Percentiles rank a stretch among this genome's conserved stretches.
phyloP scores from a whole-genome alignment of 1,140 invertebrate species.

The Anastrepha ludens region DNA sequence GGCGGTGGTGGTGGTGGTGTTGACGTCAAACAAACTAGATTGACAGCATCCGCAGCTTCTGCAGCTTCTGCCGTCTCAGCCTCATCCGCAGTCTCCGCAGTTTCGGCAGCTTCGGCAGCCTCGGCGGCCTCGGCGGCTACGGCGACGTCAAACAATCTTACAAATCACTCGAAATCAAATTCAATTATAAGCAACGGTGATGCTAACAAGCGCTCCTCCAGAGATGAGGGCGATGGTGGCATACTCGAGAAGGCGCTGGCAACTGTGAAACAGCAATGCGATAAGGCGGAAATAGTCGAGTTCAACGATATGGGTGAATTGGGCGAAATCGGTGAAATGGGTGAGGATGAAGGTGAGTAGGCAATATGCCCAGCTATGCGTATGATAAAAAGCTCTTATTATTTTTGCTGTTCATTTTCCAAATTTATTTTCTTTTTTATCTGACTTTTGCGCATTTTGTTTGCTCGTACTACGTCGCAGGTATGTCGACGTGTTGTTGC shows the following conservation, averaged over 20 bases:
- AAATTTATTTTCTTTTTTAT: neutral
- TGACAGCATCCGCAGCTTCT: conserved; percentile 35
- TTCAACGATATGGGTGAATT: conserved; percentile 66
- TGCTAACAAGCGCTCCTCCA: conserved; percentile 56
- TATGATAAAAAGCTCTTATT: neutral
- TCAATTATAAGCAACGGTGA: conserved; percentile 72
- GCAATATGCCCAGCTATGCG: neutral
- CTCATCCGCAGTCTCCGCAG: conserved; percentile 21
- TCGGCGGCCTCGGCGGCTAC: neutral
- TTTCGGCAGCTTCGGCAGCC: conserved; percentile 1
- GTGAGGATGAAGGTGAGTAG: conserved; percentile 70
- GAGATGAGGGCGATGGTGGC: conserved; percentile 21
- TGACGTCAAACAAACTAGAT: conserved; percentile 26
- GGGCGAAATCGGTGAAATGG: conserved; percentile 61
- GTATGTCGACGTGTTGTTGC: neutral
- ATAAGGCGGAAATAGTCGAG: conserved; percentile 70
- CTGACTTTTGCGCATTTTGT: conserved; percentile 4
- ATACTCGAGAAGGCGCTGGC: conserved; percentile 36
- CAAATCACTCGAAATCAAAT: conserved; percentile 72
- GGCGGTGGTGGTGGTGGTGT: conserved; percentile 20
- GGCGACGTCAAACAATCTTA: conserved; percentile 59
- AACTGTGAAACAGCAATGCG: conserved; percentile 59
- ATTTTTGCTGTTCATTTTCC: neutral
- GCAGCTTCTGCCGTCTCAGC: neutral
- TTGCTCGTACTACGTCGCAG: neutral